phyloP scores from a whole-genome alignment of 2,888 invertebrate genomes.

The Pseudoips prasinana region DNA sequence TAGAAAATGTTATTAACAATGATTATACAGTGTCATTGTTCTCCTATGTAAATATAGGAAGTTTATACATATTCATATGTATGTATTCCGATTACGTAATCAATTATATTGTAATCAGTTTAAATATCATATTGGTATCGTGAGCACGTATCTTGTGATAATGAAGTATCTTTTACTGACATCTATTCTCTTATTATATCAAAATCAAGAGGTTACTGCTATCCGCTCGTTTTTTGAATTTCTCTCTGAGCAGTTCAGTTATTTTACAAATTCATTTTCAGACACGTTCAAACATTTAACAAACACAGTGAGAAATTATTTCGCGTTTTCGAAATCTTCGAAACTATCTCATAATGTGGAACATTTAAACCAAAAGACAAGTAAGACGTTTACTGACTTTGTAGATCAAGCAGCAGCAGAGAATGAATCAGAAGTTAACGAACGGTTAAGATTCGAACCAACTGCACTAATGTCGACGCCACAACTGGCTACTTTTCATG shows the following conservation, averaged over 20 bases:
- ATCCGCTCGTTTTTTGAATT: constrained; percentile 25
- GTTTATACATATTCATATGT: constrained; percentile 1
- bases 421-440: too few relatives aligned
- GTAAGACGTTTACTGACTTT: constrained; percentile 32
- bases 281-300: constrained; percentile 29
- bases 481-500: constrained; percentile 50
- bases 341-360: too few relatives aligned
- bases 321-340: too few relatives aligned
- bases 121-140: constrained; percentile 1
- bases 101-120: constrained; percentile 11
- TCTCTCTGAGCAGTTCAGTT: constrained; percentile 31
- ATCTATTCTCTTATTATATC: constrained; percentile 13
- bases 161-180: constrained; percentile 25
- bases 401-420: constrained; percentile 30
- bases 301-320: constrained; percentile 17
- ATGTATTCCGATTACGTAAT: constrained; percentile 10
- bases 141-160: constrained; percentile 17
- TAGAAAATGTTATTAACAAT: constrained; percentile 18
- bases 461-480: constrained; percentile 48
- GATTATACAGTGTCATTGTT: constrained; percentile 22
- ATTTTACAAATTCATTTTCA: constrained; percentile 28
- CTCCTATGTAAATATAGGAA: constrained; percentile 15
- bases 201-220: constrained; percentile 33
- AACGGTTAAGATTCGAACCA: constrained; percentile 37
- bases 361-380: too few relatives aligned